A percentile compares a stretch with the other conserved stretches of the same genome.
These are phyloP conservation scores for Hippolais icterina DNA, from an alignment of 2,113 vertebrate species.

Conservation along the genomic window DNA sequence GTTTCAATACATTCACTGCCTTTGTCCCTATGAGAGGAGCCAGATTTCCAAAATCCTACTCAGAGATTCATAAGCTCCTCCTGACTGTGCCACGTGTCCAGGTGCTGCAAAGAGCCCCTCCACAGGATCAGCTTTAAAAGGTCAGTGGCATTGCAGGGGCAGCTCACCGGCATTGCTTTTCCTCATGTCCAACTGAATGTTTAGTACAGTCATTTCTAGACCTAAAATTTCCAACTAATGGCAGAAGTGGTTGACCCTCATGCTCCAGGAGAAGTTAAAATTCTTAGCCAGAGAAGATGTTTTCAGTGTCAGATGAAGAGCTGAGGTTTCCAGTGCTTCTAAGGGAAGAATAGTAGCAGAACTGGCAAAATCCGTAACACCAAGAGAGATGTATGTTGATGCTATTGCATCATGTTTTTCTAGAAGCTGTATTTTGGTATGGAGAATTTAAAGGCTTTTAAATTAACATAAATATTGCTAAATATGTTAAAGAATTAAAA, in stretches of 20 bases:
- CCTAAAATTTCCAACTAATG: background rate
- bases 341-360: background rate
- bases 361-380: background rate
- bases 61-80: background rate
- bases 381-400: background rate
- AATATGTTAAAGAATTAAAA: background rate
- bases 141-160: background rate
- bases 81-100: background rate
- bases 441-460: background rate
- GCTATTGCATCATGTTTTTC: background rate
- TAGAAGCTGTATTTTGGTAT: background rate
- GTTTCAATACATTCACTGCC: background rate
- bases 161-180: background rate
- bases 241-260: background rate
- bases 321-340: background rate
- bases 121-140: background rate
- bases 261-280: background rate
- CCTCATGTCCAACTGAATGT: background rate
- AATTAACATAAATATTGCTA: background rate
- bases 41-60: background rate
- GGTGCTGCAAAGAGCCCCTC: background rate
- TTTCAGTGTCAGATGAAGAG: background rate
- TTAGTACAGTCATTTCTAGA: background rate
- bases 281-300: background rate
- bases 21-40: background rate